Evolutionary conservation across 2,113 vertebrate species (phyloP), one percentile per base, ranked within the genome.

Genomic region (Acanthisitta chloris): DNA sequence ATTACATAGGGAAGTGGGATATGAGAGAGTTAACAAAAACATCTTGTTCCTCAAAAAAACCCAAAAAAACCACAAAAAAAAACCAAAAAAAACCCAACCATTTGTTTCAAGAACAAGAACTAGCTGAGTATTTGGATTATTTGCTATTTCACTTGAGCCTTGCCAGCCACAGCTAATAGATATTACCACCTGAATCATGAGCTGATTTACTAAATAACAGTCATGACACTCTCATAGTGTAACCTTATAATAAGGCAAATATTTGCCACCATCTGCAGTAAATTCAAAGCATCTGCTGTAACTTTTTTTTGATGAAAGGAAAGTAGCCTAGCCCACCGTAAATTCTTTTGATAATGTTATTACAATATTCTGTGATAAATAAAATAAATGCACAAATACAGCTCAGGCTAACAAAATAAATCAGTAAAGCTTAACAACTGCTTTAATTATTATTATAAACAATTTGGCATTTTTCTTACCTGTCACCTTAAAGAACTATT

Each of bases 321-420:
- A 94, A 93, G 86, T 79, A 88, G 14, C 83, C 90, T 70, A 70
- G 71, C 81, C 94, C 94, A 55, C 93, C 40, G 36, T 97, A 97
- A 97, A 96, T 97, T 97, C 95, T 96, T 97, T 97, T 97, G 97
- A 97, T 97, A 97, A n/a, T 97, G 91, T 96, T 98, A 97, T 97
- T 97, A 96, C 77, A 95, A 81, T 92, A 97, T 49, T 88, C 88
- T 77, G 85, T n/a, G 66, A 97, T 97, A 97, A 97, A 98, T 96
- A 97, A 94, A 96, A 81, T 57, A 94, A 89, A 84, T 2, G 19
- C 46, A 65, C 49, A 90, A 94, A 66, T 59, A 95, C 73, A 62
- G 96, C 26, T 95, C 90, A 66, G 76, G 74, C 83, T 94, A 92
- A 86, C 71, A 91, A 82, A 97, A 95, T 96, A 96, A 96, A 89